Evolutionary conservation across 2,888 invertebrate genomes (phyloP).

Genomic region (Caenorhabditis wallacei): DNA sequence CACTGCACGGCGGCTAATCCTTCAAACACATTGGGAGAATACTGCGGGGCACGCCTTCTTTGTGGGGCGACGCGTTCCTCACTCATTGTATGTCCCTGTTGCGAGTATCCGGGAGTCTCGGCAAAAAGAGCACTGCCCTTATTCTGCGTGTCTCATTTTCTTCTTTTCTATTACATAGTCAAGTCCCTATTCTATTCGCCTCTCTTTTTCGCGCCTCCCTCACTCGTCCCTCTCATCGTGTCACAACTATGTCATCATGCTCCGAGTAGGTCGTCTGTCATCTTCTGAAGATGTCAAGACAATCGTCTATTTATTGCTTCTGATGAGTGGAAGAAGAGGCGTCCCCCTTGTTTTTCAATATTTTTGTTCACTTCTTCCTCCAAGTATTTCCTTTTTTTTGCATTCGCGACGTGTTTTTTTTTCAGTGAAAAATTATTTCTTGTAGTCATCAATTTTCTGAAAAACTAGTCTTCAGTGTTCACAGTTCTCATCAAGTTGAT

Average conservation of each 20-base stretch:
- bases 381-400: conserved; percentile 10
- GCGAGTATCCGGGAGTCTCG: conserved; percentile 43
- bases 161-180: conserved; percentile 17
- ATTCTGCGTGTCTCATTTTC: conserved; percentile 51
- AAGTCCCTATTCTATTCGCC: conserved; percentile 11
- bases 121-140: conserved; percentile 59
- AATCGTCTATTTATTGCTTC: conserved; percentile 53
- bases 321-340: conserved; percentile 38
- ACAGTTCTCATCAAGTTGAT: not conserved
- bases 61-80: conserved; percentile 36
- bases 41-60: conserved; percentile 33
- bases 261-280: conserved; percentile 45
- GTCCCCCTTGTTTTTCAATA: conserved; percentile 26
- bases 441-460: conserved; percentile 11
- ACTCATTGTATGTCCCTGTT: conserved; percentile 52
- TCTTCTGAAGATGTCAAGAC: conserved; percentile 48
- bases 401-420: conserved; percentile 15
- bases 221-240: conserved; percentile 16
- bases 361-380: not conserved
- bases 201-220: conserved; percentile 44
- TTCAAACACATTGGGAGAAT: conserved; percentile 40
- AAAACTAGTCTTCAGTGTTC: conserved; percentile 12
- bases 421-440: conserved; percentile 12
- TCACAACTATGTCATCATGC: conserved; percentile 31
- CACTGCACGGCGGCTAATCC: conserved; percentile 48